phyloP scores from a whole-genome alignment of 2,888 invertebrate species.

The Cetonia aurata region DNA sequence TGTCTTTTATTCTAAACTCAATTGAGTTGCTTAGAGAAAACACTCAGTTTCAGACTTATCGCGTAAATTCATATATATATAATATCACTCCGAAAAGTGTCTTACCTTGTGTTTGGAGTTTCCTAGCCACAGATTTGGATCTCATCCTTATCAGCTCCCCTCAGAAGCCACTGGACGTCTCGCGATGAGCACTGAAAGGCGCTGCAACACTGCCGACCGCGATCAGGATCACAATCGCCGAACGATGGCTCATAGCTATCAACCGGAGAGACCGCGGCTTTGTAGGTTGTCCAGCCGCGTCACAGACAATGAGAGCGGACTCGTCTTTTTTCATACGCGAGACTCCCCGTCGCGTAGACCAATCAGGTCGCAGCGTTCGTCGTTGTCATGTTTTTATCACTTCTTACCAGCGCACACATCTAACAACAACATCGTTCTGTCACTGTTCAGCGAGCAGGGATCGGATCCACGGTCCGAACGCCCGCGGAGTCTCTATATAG shows the following conservation, averaged over 20 bases:
- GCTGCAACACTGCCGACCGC: too few species aligned
- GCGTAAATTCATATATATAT: too few species aligned
- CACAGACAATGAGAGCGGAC: conserved; percentile 50
- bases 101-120: conserved; percentile 78
- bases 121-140: conserved; percentile 79
- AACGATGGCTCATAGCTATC: conserved; percentile 55
- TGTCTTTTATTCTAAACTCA: too few species aligned
- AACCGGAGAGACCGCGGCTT: conserved; percentile 6
- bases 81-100: neutral
- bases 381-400: conserved; percentile 67
- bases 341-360: conserved; percentile 55
- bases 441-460: too few species aligned
- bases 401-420: conserved; percentile 57
- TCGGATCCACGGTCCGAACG: too few species aligned
- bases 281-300: conserved; percentile 15
- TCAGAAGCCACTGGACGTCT: too few species aligned
- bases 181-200: too few species aligned
- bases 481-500: too few species aligned
- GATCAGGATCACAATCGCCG: too few species aligned
- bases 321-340: conserved; percentile 62
- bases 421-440: too few species aligned
- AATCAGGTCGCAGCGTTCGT: conserved; percentile 63
- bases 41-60: too few species aligned
- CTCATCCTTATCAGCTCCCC: conserved; percentile 68
- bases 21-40: too few species aligned